Evolutionary conservation across 1,140 invertebrate species (phyloP), one percentile per base, ranked within the genome.

Genomic region (Apocrypta bakeri): DNA sequence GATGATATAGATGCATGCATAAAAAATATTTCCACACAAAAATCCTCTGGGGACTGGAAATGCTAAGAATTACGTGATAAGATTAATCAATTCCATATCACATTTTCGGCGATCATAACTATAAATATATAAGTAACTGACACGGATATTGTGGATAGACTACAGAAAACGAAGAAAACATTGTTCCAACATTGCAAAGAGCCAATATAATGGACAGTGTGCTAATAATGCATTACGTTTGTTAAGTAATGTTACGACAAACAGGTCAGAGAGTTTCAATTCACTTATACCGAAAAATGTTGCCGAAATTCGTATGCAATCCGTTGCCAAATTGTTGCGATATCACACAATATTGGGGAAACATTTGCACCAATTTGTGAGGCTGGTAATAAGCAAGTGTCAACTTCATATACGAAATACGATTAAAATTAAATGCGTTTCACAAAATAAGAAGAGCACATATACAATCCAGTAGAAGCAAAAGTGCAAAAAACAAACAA

Each of bases 231-330:
- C 33, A n/a, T 7, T 40, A n/a, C 64, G 61, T 37, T 11, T 77
- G 1, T 24, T 77, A 1, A 9, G 25, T 8, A 66, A 77, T 40
- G 1, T 14, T 2, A 77, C 31, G 3, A 77, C 75, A 12, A 77
- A 77, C 31, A 25, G 6, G 12, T 33, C 27, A 7, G 75, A 77
- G 40, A 77, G 75, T 29, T 77, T 33, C 21, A 77, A 77, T 77
- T 2, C 75, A n/a, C n/a, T 64, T 37, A 66, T 77, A 48, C 29
- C 33, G 8, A 77, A 77, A 77, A n/a, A 1, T 4, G 66, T 77
- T 33, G 68, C 64, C 8, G 68, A 74, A 66, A 69, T 40, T 80
- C 72, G 14, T 83, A 85, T 42, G 12, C 72, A 6, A 17, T 31
- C 2, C 71, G 81, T 27, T 66, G 42, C 40, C 14, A 69, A 25